Evolutionary conservation across 2,888 invertebrate genomes (phyloP), one percentile per base, ranked within the genome.

Genomic region (Phalangium opilio): DNA sequence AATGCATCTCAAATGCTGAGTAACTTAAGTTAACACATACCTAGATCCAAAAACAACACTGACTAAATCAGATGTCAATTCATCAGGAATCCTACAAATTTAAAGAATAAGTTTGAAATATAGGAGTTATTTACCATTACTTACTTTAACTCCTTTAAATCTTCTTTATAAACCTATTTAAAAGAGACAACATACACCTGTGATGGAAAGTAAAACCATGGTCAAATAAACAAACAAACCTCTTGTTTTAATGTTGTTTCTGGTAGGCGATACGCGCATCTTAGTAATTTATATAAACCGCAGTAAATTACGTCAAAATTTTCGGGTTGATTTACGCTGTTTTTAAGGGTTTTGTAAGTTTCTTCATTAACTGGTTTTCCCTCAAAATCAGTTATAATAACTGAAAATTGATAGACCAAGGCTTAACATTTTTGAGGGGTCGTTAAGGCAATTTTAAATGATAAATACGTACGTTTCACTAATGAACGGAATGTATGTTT

Each of bases 121-220:
- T 27, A 27, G 8, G 4, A 27, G 27, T 27, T 27, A 27, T 27
- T 27, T 8, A 7, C 5, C 8, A 27, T 27, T 5, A 42, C 51
- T 48, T 41, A 51, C 51, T 49, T 49, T 11, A 51, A 39, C 19
- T 49, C 49, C 10, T 20, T 45, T 15, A 51, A 47, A 33, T 51
- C 51, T 17, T 51, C 51, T 49, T 47, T 49, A 42, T 49, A 49
- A 27, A 51, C 19, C 51, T 51, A 33, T 14, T 7, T 20, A 43
- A 43, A 17, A 41, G 2, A 41, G n/a, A 17, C 10, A 17, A 27
- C n/a, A n/a, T n/a, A n/a, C 27, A 27, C 27, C 27, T 27, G 27
- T 4, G 27, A 27, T 27, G 27, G n/a, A n/a, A n/a, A n/a, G n/a
- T n/a, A n/a, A n/a, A n/a, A n/a, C n/a, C n/a, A 7, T 27, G 8